phyloP scores from a whole-genome alignment of 2,888 invertebrate genomes.

The Iselma pallidipennis region DNA sequence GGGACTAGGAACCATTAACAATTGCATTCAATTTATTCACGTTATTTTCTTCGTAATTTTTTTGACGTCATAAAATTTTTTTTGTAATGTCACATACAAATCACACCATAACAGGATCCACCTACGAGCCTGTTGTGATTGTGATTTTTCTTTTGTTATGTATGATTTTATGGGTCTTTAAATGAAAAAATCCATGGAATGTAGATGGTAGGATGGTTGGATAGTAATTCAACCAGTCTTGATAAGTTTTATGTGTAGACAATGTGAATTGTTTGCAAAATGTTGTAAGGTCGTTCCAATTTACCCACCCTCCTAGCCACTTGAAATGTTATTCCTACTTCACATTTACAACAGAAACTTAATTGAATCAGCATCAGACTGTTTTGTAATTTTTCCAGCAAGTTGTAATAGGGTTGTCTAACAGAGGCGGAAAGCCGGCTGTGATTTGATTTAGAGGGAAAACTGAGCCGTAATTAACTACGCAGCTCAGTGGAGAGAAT shows the following conservation, averaged over 20 bases:
- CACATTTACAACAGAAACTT: conserved; percentile 5
- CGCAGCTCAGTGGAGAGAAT: conserved; percentile 43
- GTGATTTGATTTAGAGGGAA: conserved; percentile 49
- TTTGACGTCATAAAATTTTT: conserved; percentile 3
- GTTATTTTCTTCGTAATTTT: conserved; percentile 16
- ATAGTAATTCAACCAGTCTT: not conserved
- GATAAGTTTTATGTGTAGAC: not conserved
- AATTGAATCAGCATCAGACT: conserved; percentile 24
- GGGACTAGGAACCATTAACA: conserved; percentile 11
- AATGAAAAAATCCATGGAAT: not conserved
- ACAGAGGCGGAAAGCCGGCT: conserved; percentile 39
- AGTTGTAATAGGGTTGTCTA: conserved; percentile 40
- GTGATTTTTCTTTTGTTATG: not conserved
- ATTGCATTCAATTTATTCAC: conserved; percentile 17
- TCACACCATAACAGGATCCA: not conserved
- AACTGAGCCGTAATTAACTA: conserved; percentile 50
- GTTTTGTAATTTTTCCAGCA: conserved; percentile 39
- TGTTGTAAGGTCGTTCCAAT: not conserved
- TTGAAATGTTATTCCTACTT: not conserved
- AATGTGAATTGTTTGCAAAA: not conserved
- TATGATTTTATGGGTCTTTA: not conserved
- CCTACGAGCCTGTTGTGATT: not conserved
- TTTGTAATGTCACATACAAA: not conserved
- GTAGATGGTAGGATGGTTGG: not conserved
- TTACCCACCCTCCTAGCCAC: not conserved